Percentiles rank a stretch among this genome's conserved stretches.
These are phyloP conservation scores for Podarcis muralis DNA, from an alignment of 2,113 vertebrate genomes.

Conservation along the genomic window DNA sequence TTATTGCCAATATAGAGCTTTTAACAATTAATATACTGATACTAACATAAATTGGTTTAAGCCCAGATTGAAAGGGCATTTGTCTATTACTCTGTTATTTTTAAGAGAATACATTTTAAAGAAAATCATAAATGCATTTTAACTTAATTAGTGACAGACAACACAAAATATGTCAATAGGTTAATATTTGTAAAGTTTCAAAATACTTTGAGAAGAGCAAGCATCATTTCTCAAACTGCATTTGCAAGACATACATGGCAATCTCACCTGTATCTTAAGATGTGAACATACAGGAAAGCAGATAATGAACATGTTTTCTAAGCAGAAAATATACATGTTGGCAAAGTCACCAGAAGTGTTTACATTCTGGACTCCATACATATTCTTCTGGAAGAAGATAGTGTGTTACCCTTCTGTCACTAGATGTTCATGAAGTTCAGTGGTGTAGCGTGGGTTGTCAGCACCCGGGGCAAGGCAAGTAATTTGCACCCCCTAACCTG, in stretches of 20 bases:
- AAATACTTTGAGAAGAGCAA: background rate
- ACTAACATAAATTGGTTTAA: conserved; percentile 11
- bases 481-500: too few relatives aligned
- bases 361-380: background rate
- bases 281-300: background rate
- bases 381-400: background rate
- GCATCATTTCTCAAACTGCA: background rate
- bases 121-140: background rate
- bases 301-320: background rate
- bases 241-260: background rate
- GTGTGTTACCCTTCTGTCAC: background rate
- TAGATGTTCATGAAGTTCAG: background rate
- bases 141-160: background rate
- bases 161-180: background rate
- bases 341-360: too few relatives aligned
- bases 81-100: background rate
- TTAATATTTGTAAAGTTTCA: too few relatives aligned
- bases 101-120: background rate
- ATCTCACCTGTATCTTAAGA: background rate
- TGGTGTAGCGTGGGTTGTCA: too few relatives aligned
- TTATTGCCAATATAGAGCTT: conserved; percentile 3
- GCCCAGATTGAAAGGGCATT: conserved; percentile 23
- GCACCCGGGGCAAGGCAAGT: too few relatives aligned
- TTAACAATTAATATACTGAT: conserved; percentile 45
- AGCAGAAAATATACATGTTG: background rate